Base-by-base conservation (phyloP, 2,113 vertebrate genomes). In the Colinus virginianus region DNA sequence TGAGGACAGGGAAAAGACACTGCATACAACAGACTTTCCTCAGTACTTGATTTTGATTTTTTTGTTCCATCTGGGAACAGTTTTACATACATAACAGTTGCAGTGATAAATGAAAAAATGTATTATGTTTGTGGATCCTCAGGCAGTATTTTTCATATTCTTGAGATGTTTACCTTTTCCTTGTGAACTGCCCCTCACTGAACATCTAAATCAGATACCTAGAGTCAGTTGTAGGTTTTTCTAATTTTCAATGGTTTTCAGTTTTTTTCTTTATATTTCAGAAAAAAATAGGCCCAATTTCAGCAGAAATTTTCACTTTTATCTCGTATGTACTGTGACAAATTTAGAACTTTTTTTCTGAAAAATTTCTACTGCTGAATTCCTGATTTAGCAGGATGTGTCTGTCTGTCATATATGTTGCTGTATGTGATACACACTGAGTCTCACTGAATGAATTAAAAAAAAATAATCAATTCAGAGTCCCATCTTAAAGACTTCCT, bases 31-130 rank as follows among this genome's bases (percentile, higher is more conserved):
- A 30, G 25, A 23, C 42, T 95, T 64, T 74, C 34, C 42, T 59
- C 76, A 30, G n/a, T n/a, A 48, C 23, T 25, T 43, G 32, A 1
- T 61, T 9, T 25, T 43, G 32, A 1, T 61, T 8, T 43, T 70
- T 87, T 61, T 87, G 8, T 58, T 94, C 78, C 90, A 68, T 90
- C 68, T 89, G 76, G n/a, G 56, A 61, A 32, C 56, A 84, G 34
- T 64, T 87, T 85, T 48, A 46, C 32, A 15, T n/a, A 56, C 28
- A 46, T 75, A 83, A 32, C 42, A 83, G 75, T 74, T 67, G 49
- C 38, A 84, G n/a, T 14, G 55, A 30, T 32, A 55, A 74, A 70
- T 59, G 28, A 70, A 70, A 74, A 87, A 82, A 66, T 82, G 11
- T 56, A 43, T 70, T 69, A 38, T 13, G 3, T 76, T 21, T 49